Base-by-base conservation (phyloP, 2,888 invertebrate genomes). In the Capitulum mitella region DNA sequence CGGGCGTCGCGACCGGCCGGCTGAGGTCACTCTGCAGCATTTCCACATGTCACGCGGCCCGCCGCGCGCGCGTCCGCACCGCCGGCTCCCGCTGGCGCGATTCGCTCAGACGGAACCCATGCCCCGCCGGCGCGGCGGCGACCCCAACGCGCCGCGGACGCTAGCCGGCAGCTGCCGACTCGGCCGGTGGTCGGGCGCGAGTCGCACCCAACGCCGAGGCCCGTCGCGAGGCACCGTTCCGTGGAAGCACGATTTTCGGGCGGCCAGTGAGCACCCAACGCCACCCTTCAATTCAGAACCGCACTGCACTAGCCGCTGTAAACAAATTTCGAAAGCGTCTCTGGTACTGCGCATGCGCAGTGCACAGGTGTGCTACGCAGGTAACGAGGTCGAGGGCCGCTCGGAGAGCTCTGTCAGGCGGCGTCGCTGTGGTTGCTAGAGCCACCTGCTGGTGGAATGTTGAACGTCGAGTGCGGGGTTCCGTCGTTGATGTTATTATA, bases 321-420 rank as follows among this genome's bases (percentile, higher is more conserved):
- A 75, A 75, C 75, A 40, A 43, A 75, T 75, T 75, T 75, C 43
- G 75, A 75, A 75, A 75, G 70, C 43, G 75, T 46, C 29, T 29
- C n/a, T 29, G 19, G 43, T 43, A 74, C 43, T 14, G 43, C 75
- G 75, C 75, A 75, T 75, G 75, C 75, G 75, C 75, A 75, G 16
- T 40, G n/a, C 14, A 43, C 75, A 75, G 75, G 75, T 75, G 75
- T 75, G 75, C 75, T 43, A 46, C 46, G 75, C 46, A 75, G 43
- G 75, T 75, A 75, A 75, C 46, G 43, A 29, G 75, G 75, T 75
- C 75, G 75, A 10, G 26, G 19, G 26, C 54, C 54, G 14, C 54
- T 26, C 54, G 54, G 26, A 1, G 26, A 26, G 22, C 54, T 26
- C 22, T 26, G 26, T 54, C 26, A 6, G 54, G 26, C 22, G 54